Base-by-base conservation (phyloP, 2,888 invertebrate genomes). In the Zaprionus lineosus region DNA sequence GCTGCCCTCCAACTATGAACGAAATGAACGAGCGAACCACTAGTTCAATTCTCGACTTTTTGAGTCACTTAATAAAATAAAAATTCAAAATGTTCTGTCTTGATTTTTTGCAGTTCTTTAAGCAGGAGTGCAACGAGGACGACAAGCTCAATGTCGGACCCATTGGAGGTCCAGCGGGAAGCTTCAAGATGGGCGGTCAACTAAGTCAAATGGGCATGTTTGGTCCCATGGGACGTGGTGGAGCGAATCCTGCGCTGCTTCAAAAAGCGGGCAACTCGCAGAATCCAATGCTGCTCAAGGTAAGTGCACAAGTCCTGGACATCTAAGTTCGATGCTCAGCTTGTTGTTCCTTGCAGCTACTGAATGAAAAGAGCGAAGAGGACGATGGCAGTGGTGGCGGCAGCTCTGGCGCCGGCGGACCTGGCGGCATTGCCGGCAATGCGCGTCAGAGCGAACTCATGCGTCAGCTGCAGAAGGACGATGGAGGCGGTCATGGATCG, bases 301-400 rank as follows among this genome's bases (percentile, higher is more conserved):
- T 94, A 89, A 91, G 84, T 74, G 1, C 0, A 9, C 5, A 18
- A 5, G 12, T 3, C 2, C 18, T n/a, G 1, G 6, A 2, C 5
- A 18, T 11, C 14, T 26, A 1, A 46, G 28, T 9, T 1, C 4
- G n/a, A n/a, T n/a, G n/a, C n/a, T n/a, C n/a, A n/a, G n/a, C n/a
- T 8, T 0, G 4, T 1, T 36, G 62, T 65, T 53, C 61, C 58
- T 50, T 89, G 14, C 88, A 96, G 95, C 92, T 96, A 89, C 91
- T 96, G 65, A 96, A 95, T 87, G 95, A 95, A 70, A 95, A 94
- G 90, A 94, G 93, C 58, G 95, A 95, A 78, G 95, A 95, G 74
- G 95, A 95, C 74, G 93, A 93, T 56, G 94, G 94, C 43, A 84
- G 72, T 14, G 58, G 73, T 14, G 58, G 73, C 3, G 31, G 55